phyloP scores from a whole-genome alignment of 53 echinoderm and acorn worm species.

The Zoroaster sp. region DNA sequence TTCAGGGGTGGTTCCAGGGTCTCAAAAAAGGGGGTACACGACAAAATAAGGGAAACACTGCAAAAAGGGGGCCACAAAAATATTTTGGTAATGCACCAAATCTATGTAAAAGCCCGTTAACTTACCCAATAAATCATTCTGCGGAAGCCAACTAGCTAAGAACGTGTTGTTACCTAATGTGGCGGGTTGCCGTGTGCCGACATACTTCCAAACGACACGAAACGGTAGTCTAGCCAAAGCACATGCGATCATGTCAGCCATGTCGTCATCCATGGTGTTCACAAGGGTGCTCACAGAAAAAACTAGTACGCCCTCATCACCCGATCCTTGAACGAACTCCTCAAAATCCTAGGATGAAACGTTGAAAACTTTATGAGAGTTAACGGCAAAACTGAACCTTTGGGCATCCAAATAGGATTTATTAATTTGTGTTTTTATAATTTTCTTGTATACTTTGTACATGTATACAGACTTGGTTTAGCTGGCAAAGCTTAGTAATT shows the following conservation, averaged over 20 bases:
- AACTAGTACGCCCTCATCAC: conserved; percentile 41
- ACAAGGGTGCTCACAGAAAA: conserved; percentile 51
- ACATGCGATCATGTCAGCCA: conserved; percentile 46
- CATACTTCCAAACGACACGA: conserved; percentile 59
- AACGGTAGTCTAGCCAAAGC: conserved; percentile 56
- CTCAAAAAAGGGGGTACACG: too few species aligned
- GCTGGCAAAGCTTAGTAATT: too few species aligned
- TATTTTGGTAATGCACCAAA: too few species aligned
- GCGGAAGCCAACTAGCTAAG: conserved; percentile 50
- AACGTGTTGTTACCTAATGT: conserved; percentile 54
- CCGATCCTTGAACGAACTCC: conserved; percentile 48
- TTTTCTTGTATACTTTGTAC: too few species aligned
- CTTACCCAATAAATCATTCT: conserved; percentile 61
- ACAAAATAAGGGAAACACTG: too few species aligned
- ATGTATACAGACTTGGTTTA: too few species aligned
- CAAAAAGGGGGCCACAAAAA: too few species aligned
- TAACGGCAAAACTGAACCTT: background rate
- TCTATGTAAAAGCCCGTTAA: too few species aligned
- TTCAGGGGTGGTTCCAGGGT: too few species aligned
- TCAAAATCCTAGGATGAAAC: conserved; percentile 21
- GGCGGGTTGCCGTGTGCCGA: background rate
- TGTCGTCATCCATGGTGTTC: background rate
- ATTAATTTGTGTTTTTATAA: too few species aligned
- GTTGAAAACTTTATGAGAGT: background rate
- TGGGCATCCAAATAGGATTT: too few species aligned